Evolutionary conservation across 2,888 invertebrate genomes (phyloP).

Genomic region (Terebella lapidaria): DNA sequence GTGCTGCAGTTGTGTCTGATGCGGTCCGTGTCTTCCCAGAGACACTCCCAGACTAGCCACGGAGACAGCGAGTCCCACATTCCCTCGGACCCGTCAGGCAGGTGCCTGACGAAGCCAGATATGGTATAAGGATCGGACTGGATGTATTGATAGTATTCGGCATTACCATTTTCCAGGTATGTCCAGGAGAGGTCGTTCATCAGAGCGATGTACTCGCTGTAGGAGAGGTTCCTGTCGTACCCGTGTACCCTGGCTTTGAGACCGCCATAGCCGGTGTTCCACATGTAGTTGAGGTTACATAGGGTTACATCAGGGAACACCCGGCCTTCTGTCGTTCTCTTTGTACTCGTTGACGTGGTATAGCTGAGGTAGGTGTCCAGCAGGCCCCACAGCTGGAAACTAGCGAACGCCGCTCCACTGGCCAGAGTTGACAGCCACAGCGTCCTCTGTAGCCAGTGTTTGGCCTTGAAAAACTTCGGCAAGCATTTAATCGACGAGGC

Average conservation of each 20-base stretch:
- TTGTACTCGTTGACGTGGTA: not conserved
- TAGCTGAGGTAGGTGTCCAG: not conserved
- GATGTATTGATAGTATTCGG: too few species aligned
- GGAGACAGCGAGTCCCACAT: too few species aligned
- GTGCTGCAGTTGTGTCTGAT: too few species aligned
- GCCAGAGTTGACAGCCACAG: not conserved
- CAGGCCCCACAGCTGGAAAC: not conserved
- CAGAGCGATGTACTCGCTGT: not conserved
- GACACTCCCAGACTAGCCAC: too few species aligned
- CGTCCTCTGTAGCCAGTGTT: not conserved
- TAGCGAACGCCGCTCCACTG: not conserved
- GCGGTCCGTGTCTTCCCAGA: too few species aligned
- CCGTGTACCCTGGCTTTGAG: too few species aligned
- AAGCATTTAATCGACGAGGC: not conserved
- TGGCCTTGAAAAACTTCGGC: not conserved
- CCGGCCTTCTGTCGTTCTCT: not conserved
- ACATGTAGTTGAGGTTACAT: not conserved
- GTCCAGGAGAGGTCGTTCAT: not conserved
- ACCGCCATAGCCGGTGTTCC: too few species aligned
- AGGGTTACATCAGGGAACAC: not conserved
- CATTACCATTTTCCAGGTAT: too few species aligned
- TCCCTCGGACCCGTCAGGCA: too few species aligned
- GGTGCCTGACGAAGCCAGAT: not conserved
- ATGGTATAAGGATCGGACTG: not conserved
- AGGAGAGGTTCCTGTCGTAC: not conserved